Percentiles rank a stretch among this genome's conserved stretches.
Conservation (phyloP, 1,140 invertebrate genomes). For the Drosophila bipectinata region DNA sequence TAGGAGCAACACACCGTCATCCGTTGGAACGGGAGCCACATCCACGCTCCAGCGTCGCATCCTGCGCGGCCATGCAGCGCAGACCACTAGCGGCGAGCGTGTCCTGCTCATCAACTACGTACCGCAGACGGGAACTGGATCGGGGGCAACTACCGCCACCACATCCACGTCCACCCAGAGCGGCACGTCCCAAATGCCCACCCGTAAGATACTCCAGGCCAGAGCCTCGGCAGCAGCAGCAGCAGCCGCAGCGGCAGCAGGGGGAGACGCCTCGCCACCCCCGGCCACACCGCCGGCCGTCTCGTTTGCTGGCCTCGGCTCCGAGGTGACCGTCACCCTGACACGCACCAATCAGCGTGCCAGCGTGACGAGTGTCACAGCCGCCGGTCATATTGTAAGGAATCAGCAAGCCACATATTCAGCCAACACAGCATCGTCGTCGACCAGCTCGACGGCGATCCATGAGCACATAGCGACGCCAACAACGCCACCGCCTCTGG, state of each 20-base stretch:
- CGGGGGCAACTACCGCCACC: slow-evolving; percentile 37
- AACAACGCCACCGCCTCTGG: slow-evolving; percentile 64
- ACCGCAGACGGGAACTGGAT: slow-evolving; percentile 52
- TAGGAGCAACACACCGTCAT: slow-evolving; percentile 52
- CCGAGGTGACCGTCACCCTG: slow-evolving; percentile 79
- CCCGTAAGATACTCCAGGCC: slow-evolving; percentile 80
- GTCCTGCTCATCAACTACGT: slow-evolving; percentile 82
- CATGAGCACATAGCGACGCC: slow-evolving; percentile 62
- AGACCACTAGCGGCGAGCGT: slow-evolving; percentile 77
- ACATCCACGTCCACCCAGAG: slow-evolving; percentile 30
- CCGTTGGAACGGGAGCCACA: slow-evolving; percentile 29
- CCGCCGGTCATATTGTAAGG: slow-evolving; percentile 83
- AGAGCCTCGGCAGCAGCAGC: slow-evolving; percentile 65
- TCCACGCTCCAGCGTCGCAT: slow-evolving; percentile 65
- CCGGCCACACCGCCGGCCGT: slow-evolving; percentile 56
- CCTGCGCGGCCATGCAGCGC: slow-evolving; percentile 76
- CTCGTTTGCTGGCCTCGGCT: slow-evolving; percentile 79
- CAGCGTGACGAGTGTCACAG: slow-evolving; percentile 64
- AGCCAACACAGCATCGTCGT: slow-evolving; percentile 42
- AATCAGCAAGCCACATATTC: slow-evolving; percentile 63
- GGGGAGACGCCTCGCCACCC: slow-evolving; percentile 19
- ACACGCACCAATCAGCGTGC: slow-evolving; percentile 74
- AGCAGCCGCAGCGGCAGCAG: slow-evolving; percentile 39
- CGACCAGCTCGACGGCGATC: slow-evolving; percentile 45
- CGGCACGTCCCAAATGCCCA: slow-evolving; percentile 67